These are phyloP conservation scores for Drosophila parvula DNA, from an alignment of 1,140 invertebrate species.

Conservation along the genomic window DNA sequence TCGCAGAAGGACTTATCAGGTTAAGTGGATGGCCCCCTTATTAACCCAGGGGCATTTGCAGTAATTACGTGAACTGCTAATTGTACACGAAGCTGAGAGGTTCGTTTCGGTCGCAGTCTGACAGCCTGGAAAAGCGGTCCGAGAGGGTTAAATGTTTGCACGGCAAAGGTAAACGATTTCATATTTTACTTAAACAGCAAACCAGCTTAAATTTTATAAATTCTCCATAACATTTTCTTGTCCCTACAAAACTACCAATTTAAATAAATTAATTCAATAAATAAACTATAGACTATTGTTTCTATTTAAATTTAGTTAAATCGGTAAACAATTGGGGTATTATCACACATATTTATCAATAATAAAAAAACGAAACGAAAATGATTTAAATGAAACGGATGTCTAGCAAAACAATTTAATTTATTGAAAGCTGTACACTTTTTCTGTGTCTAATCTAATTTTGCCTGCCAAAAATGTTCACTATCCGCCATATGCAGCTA, in stretches of 20 bases:
- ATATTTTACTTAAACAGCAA: neutral
- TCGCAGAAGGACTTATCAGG: conserved; percentile 51
- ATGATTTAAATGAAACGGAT: neutral
- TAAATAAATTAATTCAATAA: neutral
- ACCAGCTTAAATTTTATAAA: neutral
- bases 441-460: conserved; percentile 6
- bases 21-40: conserved; percentile 51
- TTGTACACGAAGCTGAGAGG: conserved; percentile 40
- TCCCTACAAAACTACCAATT: neutral
- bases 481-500: neutral
- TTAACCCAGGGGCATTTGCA: conserved; percentile 67
- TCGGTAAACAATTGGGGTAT: neutral
- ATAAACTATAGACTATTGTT: neutral
- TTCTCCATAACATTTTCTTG: too few relatives aligned
- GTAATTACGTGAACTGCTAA: conserved; percentile 76
- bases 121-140: neutral
- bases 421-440: conserved; percentile 2
- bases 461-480: neutral
- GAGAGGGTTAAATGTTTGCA: conserved; percentile 7
- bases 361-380: neutral
- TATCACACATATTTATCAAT: too few relatives aligned
- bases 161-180: conserved; percentile 9
- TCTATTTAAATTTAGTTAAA: neutral
- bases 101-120: neutral
- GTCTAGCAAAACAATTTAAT: neutral